Percentiles rank a stretch among this genome's conserved stretches.
Conservation (phyloP, 2,113 vertebrate genomes). For the Gobius niger region DNA sequence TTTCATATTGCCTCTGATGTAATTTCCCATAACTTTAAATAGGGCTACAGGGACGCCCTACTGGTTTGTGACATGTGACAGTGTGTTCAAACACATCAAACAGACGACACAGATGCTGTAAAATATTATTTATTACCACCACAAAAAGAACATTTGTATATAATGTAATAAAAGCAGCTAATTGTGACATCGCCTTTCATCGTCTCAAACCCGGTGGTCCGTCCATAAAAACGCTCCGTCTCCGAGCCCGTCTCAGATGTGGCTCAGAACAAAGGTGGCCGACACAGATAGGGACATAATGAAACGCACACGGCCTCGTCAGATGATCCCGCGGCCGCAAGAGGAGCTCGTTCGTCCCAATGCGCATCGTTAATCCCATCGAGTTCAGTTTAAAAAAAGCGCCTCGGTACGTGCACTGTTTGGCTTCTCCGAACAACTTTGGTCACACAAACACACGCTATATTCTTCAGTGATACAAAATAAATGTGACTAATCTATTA, state of each 20-base stretch:
- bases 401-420: slow-evolving; percentile 2
- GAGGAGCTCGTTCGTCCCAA: neutral
- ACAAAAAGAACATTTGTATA: slow-evolving; percentile 46
- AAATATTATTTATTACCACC: slow-evolving; percentile 70
- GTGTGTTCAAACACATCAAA: slow-evolving; percentile 1
- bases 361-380: neutral
- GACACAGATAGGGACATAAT: slow-evolving; percentile 12
- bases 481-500: neutral
- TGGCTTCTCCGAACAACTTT: neutral
- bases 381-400: neutral
- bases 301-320: slow-evolving; percentile 12
- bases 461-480: neutral
- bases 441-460: neutral
- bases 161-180: slow-evolving; percentile 29
- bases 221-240: neutral
- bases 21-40: neutral
- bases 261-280: neutral
- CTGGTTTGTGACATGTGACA: neutral
- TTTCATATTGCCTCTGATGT: neutral
- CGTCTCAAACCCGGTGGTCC: slow-evolving; percentile 1
- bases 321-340: slow-evolving; percentile 7
- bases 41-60: neutral
- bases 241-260: neutral
- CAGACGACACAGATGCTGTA: slow-evolving; percentile 55
- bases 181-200: slow-evolving; percentile 35